A percentile compares a stretch with the other conserved stretches of the same genome.
Conservation (phyloP, 2,888 invertebrate genomes). For the Parthenolecanium corni region DNA sequence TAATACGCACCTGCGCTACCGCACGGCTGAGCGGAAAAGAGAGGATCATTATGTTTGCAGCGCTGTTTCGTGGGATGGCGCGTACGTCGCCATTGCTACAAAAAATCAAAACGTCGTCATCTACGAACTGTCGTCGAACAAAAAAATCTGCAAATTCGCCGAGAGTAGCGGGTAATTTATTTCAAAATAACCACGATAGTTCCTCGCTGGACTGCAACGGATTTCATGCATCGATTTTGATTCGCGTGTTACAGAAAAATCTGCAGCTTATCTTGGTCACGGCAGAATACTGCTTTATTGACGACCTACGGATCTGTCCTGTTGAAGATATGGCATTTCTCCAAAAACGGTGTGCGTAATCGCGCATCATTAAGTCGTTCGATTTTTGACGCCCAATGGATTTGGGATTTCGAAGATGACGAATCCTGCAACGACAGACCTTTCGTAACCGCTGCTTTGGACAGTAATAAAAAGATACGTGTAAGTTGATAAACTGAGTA, state of each 20-base stretch:
- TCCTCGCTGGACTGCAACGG: too few relatives aligned
- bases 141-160: not conserved
- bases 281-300: not conserved
- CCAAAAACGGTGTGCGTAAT: not conserved
- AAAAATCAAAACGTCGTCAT: not conserved
- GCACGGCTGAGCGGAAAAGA: not conserved
- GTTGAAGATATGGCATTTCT: conserved; percentile 8
- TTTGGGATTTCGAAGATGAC: not conserved
- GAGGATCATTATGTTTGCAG: conserved; percentile 11
- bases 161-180: conserved; percentile 18
- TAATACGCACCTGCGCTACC: too few relatives aligned
- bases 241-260: not conserved
- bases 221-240: not conserved
- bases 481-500: not conserved
- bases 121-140: not conserved
- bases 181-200: too few relatives aligned
- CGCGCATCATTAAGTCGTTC: not conserved
- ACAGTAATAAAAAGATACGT: not conserved
- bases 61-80: conserved; percentile 10
- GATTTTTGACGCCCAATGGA: conserved; percentile 19
- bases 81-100: conserved; percentile 6
- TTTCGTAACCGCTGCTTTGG: conserved; percentile 3
- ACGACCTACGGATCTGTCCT: conserved; percentile 4
- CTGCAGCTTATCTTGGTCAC: not conserved
- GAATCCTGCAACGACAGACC: not conserved